These are phyloP conservation scores for Chromis chromis DNA, from an alignment of 2,797 vertebrate genomes.

Conservation along the genomic window DNA sequence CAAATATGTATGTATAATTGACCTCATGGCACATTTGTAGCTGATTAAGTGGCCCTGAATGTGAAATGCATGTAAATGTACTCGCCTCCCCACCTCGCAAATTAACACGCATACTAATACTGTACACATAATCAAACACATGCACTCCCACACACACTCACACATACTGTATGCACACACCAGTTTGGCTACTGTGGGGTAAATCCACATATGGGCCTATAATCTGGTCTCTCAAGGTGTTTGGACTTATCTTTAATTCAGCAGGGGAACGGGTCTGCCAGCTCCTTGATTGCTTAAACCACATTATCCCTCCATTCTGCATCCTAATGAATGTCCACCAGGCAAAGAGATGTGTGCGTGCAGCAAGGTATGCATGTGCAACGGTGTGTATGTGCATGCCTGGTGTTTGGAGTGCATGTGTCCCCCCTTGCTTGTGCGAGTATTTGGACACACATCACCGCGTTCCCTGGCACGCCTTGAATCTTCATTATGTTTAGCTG, in stretches of 20 bases:
- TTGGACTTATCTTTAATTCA: constrained; percentile 82
- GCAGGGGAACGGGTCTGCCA: constrained; percentile 67
- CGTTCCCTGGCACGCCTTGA: constrained; percentile 60
- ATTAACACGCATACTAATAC: constrained; percentile 39
- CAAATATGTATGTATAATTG: constrained; percentile 1
- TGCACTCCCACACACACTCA: constrained; percentile 14
- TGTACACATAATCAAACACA: constrained; percentile 30
- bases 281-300: constrained; percentile 79
- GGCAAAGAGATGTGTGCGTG: constrained; percentile 54
- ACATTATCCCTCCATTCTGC: constrained; percentile 73
- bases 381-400: constrained; percentile 26
- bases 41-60: constrained; percentile 8
- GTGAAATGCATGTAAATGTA: constrained; percentile 18
- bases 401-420: constrained; percentile 26
- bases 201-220: constrained; percentile 73
- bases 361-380: constrained; percentile 15
- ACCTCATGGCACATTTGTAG: background rate
- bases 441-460: constrained; percentile 56
- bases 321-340: constrained; percentile 79
- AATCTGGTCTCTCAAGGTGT: constrained; percentile 80
- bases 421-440: constrained; percentile 9
- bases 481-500: constrained; percentile 80
- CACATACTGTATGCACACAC: constrained; percentile 12
- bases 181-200: constrained; percentile 48
- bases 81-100: constrained; percentile 14